Evolutionary conservation across 1,140 invertebrate genomes (phyloP).

Genomic region (Metaphire vulgaris): DNA sequence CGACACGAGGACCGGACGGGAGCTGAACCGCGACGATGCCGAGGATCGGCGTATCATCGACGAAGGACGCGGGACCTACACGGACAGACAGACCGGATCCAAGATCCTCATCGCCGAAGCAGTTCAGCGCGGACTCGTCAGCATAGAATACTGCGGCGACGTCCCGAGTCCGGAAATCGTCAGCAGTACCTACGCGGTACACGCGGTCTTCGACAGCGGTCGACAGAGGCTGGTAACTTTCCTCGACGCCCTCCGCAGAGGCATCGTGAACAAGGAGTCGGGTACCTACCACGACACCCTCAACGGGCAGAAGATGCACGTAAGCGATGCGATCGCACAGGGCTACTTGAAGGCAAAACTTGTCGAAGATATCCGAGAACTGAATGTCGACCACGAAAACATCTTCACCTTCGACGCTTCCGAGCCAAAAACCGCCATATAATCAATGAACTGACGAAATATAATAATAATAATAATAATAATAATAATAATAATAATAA

Average conservation of each 20-base stretch:
- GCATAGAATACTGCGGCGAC: slow-evolving; percentile 32
- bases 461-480: not conserved
- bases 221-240: slow-evolving; percentile 36
- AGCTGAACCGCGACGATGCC: slow-evolving; percentile 36
- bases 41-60: slow-evolving; percentile 36
- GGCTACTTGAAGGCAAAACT: slow-evolving; percentile 25
- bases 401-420: not conserved
- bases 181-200: slow-evolving; percentile 46
- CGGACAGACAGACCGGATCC: slow-evolving; percentile 31
- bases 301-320: slow-evolving; percentile 6
- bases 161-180: slow-evolving; percentile 31
- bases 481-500: slow-evolving; percentile 4
- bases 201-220: slow-evolving; percentile 43
- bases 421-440: no score
- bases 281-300: slow-evolving; percentile 34
- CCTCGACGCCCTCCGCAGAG: slow-evolving; percentile 26
- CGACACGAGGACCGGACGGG: slow-evolving; percentile 25
- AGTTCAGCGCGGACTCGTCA: slow-evolving; percentile 43
- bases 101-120: slow-evolving; percentile 17
- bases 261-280: slow-evolving; percentile 40
- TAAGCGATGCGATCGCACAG: slow-evolving; percentile 25
- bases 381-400: slow-evolving; percentile 46
- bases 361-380: slow-evolving; percentile 37
- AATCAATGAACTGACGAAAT: not conserved
- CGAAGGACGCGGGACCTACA: slow-evolving; percentile 33